Evolutionary conservation across 2,113 vertebrate genomes (phyloP).

Genomic region (Anser brachyrhynchus): DNA sequence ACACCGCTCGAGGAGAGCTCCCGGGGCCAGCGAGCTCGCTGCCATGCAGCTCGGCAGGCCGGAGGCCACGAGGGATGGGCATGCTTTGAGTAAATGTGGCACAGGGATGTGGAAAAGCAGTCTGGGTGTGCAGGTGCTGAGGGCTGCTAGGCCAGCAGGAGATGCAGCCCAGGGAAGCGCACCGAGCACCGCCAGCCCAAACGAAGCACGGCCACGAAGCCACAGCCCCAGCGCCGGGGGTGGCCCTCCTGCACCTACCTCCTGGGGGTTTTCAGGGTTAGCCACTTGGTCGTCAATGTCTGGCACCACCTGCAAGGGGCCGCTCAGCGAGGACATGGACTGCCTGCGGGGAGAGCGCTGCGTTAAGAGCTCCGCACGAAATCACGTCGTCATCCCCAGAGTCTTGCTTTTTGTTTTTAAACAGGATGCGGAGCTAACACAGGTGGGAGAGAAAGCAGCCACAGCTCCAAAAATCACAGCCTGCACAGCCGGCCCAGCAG

Average conservation of each 20-base stretch:
- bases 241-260: conserved; percentile 77
- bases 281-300: conserved; percentile 97
- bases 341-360: conserved; percentile 81
- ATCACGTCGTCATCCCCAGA: neutral
- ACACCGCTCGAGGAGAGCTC: fast-evolving
- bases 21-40: neutral
- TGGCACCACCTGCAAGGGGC: conserved; percentile 97
- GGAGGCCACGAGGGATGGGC: neutral
- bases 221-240: neutral
- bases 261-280: conserved; percentile 88
- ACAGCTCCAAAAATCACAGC: neutral
- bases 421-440: neutral
- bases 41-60: neutral
- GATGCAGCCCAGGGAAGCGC: neutral
- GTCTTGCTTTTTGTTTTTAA: neutral
- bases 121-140: no score
- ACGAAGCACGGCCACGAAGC: neutral
- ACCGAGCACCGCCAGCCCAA: neutral
- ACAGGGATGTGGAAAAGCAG: neutral
- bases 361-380: neutral
- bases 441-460: neutral
- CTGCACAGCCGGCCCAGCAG: neutral
- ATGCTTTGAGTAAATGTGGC: neutral
- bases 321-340: conserved; percentile 92
- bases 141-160: neutral